A percentile compares a stretch with the other conserved stretches of the same genome.
These are phyloP conservation scores for Galaxias olidus DNA, from an alignment of 2,797 vertebrate genomes.

Conservation along the genomic window DNA sequence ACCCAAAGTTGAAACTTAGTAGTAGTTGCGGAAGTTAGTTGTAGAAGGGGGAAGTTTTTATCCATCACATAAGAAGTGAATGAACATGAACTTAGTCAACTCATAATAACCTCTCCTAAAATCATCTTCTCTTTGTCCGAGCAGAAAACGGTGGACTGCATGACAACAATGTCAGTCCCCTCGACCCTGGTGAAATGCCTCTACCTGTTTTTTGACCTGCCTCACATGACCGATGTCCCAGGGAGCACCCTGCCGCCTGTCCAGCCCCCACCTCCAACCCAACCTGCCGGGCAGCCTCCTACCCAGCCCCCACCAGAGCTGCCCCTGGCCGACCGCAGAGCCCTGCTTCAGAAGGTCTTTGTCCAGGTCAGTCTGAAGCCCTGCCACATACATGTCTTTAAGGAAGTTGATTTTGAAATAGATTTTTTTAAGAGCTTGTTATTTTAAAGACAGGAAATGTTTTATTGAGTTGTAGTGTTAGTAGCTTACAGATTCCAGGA, in stretches of 20 bases:
- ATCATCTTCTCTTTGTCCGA: conserved; percentile 5
- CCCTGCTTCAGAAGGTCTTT: conserved; percentile 95
- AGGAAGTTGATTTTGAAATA: too few relatives aligned
- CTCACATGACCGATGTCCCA: conserved; percentile 90
- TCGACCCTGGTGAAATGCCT: conserved; percentile 99
- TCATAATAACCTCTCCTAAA: too few relatives aligned
- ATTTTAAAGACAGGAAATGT: too few relatives aligned
- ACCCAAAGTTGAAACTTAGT: too few relatives aligned
- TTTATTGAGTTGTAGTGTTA: too few relatives aligned
- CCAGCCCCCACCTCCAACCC: conserved; percentile 78
- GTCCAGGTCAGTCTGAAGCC: conserved; percentile 82
- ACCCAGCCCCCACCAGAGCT: conserved; percentile 78
- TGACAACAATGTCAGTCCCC: conserved; percentile 99
- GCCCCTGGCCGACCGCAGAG: conserved; percentile 89
- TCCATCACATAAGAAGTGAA: too few relatives aligned
- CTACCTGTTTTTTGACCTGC: conserved; percentile 99
- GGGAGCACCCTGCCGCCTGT: conserved; percentile 64
- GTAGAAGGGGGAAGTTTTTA: too few relatives aligned
- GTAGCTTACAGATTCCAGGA: too few relatives aligned
- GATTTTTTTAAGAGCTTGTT: too few relatives aligned
- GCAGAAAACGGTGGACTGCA: conserved; percentile 99
- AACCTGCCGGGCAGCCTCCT: conserved; percentile 54
- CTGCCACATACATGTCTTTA: too few relatives aligned
- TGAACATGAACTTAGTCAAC: too few relatives aligned
- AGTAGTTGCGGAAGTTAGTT: too few relatives aligned